Evolutionary conservation across 2,113 vertebrate genomes (phyloP).

Genomic region (Orcinus orca): DNA sequence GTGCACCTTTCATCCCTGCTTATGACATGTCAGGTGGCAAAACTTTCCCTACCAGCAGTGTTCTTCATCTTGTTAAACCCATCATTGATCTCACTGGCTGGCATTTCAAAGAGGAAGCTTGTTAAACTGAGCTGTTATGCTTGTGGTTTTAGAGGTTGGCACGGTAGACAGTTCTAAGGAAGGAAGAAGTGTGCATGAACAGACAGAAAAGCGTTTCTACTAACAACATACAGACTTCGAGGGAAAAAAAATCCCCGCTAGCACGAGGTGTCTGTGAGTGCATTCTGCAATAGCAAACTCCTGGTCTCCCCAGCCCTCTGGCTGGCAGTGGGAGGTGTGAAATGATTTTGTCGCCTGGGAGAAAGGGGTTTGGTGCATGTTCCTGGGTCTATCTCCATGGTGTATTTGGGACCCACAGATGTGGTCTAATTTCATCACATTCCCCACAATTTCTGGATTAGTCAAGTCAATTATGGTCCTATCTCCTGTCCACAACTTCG

Average conservation of each 20-base stretch:
- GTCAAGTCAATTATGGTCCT: background rate
- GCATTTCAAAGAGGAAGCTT: conserved; percentile 63
- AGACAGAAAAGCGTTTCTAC: conserved; percentile 12
- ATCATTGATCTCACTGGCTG: conserved; percentile 60
- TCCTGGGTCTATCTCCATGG: background rate
- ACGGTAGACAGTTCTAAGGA: background rate
- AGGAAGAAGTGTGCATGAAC: background rate
- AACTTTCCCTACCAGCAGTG: conserved; percentile 7
- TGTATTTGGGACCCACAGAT: background rate
- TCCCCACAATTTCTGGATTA: background rate
- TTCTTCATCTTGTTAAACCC: conserved; percentile 51
- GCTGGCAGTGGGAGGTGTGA: background rate
- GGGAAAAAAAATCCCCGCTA: background rate
- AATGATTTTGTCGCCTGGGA: background rate
- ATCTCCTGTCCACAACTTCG: background rate
- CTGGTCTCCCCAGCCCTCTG: background rate
- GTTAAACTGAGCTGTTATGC: conserved; percentile 53
- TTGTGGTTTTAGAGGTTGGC: conserved; percentile 57
- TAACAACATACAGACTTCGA: background rate
- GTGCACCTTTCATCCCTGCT: background rate
- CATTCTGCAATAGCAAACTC: background rate
- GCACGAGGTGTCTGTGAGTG: background rate
- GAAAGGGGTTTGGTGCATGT: background rate
- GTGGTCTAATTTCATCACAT: background rate
- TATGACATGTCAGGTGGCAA: conserved; percentile 31